These are phyloP conservation scores for Masnerella sp. DNA, from an alignment of 2,888 invertebrate genomes.

Conservation along the genomic window DNA sequence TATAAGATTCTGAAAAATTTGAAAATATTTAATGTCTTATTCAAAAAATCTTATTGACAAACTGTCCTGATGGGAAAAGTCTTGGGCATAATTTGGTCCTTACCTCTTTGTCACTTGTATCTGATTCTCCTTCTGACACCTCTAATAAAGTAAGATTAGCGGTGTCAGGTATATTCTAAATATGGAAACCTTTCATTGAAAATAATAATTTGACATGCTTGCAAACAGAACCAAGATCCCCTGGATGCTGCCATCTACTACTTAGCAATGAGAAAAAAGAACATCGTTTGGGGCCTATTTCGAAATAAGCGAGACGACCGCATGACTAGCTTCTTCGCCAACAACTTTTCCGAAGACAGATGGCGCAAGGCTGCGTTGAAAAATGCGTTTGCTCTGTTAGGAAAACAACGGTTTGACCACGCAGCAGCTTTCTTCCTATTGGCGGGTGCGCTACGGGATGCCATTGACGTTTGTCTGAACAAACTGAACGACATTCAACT, in stretches of 20 bases:
- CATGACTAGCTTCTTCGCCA: conserved; percentile 96
- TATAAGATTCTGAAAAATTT: too few relatives aligned
- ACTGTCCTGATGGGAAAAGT: too few relatives aligned
- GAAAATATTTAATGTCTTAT: too few relatives aligned
- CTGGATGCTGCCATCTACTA: conserved; percentile 98
- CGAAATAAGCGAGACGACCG: conserved; percentile 90
- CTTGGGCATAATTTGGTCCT: too few relatives aligned
- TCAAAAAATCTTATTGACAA: too few relatives aligned
- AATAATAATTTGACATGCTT: too few relatives aligned
- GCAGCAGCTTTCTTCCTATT: conserved; percentile 99
- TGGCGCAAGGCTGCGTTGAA: conserved; percentile 99
- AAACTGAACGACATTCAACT: conserved; percentile 97
- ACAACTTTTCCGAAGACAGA: conserved; percentile 94
- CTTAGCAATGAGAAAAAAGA: conserved; percentile 98
- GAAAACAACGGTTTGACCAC: conserved; percentile 97
- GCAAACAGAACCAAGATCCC: conserved; percentile 92
- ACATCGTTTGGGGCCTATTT: conserved; percentile 96
- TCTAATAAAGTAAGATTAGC: too few relatives aligned
- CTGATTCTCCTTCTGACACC: too few relatives aligned
- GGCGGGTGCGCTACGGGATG: conserved; percentile 95
- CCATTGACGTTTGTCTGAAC: conserved; percentile 94
- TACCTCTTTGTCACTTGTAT: too few relatives aligned
- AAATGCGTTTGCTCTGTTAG: conserved; percentile 97
- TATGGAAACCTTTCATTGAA: too few relatives aligned
- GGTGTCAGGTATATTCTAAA: too few relatives aligned